Evolutionary conservation across 2,888 invertebrate species (phyloP).

Genomic region (Nephrotoma guestfalica): DNA sequence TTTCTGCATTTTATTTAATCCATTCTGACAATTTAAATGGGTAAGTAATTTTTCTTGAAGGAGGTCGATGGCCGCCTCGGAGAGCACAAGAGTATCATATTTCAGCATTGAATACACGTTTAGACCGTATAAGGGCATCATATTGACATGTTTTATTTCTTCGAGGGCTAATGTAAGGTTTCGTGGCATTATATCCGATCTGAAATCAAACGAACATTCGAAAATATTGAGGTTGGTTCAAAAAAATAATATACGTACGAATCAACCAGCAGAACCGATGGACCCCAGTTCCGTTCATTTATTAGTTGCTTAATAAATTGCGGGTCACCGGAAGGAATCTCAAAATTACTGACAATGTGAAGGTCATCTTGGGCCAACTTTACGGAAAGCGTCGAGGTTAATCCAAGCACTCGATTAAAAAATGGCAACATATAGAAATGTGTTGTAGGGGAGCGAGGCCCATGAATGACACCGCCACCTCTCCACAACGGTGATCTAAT

Average conservation of each 20-base stretch:
- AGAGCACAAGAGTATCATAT: conserved; percentile 83
- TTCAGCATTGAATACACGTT: conserved; percentile 97
- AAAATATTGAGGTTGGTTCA: not conserved
- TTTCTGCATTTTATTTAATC: conserved; percentile 28
- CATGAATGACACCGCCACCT: conserved; percentile 75
- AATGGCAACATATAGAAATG: conserved; percentile 91
- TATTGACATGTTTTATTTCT: conserved; percentile 63
- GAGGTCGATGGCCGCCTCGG: conserved; percentile 65
- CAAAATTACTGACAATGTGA: conserved; percentile 73
- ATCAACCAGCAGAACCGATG: conserved; percentile 86
- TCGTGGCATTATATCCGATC: conserved; percentile 70
- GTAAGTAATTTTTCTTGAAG: conserved; percentile 66
- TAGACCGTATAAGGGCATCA: conserved; percentile 92
- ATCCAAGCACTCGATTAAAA: conserved; percentile 56
- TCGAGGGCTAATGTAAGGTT: conserved; percentile 78
- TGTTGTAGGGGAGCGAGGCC: conserved; percentile 79
- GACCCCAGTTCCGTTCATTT: conserved; percentile 84
- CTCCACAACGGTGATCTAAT: conserved; percentile 77
- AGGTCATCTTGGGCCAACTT: conserved; percentile 94
- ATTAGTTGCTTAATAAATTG: conserved; percentile 66
- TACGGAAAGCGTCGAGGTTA: conserved; percentile 69
- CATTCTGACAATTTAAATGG: conserved; percentile 48
- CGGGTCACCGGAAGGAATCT: conserved; percentile 70
- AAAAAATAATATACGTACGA: conserved; percentile 43
- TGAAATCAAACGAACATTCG: conserved; percentile 32